Evolutionary conservation across 2,797 vertebrate genomes (phyloP), one percentile per base, ranked within the genome.

Genomic region (Xyrichtys novacula): DNA sequence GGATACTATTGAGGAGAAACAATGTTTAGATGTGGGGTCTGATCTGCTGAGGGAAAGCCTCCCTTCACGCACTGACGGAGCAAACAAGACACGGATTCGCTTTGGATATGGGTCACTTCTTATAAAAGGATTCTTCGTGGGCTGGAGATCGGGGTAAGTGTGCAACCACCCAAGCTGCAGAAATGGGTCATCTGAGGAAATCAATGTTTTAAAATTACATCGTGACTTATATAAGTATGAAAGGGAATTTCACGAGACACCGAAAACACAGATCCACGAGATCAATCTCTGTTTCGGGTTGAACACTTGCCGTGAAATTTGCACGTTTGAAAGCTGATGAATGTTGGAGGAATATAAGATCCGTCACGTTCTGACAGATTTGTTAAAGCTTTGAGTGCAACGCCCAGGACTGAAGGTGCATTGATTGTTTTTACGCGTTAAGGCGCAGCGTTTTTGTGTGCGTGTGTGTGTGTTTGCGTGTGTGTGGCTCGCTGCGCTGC

Each of bases 71-170:
- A 42, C 6, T 61, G 39, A 68, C 28, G 26, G 42, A 65, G 25
- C 47, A 26, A 60, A 62, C 56, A 44, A 73, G 22, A 73, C 39
- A 28, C 53, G 63, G 31, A 78, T 73, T 68, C 47, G 54, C 60
- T 65, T 73, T 82, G 90, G 87, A 90, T 90, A 74, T 88, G 83
- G 84, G 78, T 89, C 87, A 88, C 60, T 85, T 84, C 71, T 72
- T 60, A 39, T 68, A 63, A 68, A 75, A 61, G 28, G 74, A 73
- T 88, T 85, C 69, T 67, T 74, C 69, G 67, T 71, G 64, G 62
- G 52, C 59, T 77, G 43, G 62, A 79, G 71, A 79, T 64, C 59
- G 31, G 31, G 88, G 91, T 93, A 76, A 91, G 91, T 88, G 91
- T 88, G 52, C 25, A 66, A 29, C 74, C 49, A 29, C 58, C 26